These are phyloP conservation scores for Lasioglossum calceatum DNA, from an alignment of 2,888 invertebrate species.

Conservation along the genomic window DNA sequence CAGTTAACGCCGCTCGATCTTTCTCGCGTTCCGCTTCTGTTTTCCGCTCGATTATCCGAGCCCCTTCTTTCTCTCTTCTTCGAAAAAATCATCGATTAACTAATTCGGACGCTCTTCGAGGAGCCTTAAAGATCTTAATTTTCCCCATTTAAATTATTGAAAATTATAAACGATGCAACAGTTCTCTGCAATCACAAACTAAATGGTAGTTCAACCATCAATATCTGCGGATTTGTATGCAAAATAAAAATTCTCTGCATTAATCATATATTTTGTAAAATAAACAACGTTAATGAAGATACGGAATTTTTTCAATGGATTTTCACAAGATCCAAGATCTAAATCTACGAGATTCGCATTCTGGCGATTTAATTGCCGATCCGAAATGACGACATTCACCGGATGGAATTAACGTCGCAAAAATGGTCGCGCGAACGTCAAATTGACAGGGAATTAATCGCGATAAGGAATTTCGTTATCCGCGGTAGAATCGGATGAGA, in stretches of 20 bases:
- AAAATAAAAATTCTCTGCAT: too few species aligned
- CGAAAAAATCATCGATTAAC: neutral
- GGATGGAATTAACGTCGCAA: neutral
- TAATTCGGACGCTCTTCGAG: neutral
- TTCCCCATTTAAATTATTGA: neutral
- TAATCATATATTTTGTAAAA: too few species aligned
- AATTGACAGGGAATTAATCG: neutral
- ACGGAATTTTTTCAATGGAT: neutral
- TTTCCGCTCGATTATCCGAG: constrained; percentile 60
- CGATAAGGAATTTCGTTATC: constrained; percentile 1
- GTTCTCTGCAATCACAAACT: too few species aligned
- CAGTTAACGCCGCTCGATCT: constrained; percentile 69
- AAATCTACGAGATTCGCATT: neutral
- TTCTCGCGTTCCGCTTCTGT: constrained; percentile 59
- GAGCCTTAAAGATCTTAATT: neutral
- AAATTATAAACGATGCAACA: too few species aligned
- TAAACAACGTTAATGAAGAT: neutral
- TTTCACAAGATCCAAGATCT: neutral
- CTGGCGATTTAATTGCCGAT: neutral
- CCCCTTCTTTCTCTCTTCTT: neutral
- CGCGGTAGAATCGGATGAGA: neutral
- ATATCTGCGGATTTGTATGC: too few species aligned
- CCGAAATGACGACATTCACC: neutral
- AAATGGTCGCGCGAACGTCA: neutral
- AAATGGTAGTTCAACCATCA: too few species aligned